phyloP scores from a whole-genome alignment of 2,113 vertebrate genomes.

The Nycticryphes semicollaris region DNA sequence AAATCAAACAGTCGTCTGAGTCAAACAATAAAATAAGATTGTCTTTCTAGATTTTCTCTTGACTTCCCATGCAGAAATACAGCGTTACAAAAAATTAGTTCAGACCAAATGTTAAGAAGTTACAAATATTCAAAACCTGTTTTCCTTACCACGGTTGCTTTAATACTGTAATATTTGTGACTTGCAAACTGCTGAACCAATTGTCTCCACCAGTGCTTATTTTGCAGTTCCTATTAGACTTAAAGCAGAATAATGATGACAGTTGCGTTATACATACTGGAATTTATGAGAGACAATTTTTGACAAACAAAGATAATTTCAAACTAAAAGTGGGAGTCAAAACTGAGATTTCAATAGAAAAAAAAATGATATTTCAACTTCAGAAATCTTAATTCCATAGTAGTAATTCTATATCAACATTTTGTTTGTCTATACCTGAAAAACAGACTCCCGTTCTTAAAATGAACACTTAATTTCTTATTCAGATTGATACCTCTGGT shows the following conservation, averaged over 20 bases:
- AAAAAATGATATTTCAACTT: rapidly evolving
- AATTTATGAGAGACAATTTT: background rate
- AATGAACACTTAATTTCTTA: background rate
- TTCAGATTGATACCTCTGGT: background rate
- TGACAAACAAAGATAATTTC: background rate
- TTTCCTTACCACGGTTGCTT: background rate
- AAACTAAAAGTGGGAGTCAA: background rate
- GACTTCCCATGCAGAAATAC: background rate
- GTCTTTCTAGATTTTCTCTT: background rate
- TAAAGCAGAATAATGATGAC: background rate
- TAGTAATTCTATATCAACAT: background rate
- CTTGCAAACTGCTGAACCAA: background rate
- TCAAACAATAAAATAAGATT: background rate
- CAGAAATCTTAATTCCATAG: background rate
- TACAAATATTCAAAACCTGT: background rate
- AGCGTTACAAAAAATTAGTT: background rate
- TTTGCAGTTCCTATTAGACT: background rate
- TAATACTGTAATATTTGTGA: background rate
- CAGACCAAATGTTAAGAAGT: background rate
- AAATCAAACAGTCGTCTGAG: background rate
- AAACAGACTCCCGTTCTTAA: background rate
- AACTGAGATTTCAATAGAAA: background rate
- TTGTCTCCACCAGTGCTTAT: background rate
- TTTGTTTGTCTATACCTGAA: background rate
- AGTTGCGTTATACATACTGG: background rate